Conservation (phyloP, 2,888 invertebrate species). For the Ochlodes sylvanus region DNA sequence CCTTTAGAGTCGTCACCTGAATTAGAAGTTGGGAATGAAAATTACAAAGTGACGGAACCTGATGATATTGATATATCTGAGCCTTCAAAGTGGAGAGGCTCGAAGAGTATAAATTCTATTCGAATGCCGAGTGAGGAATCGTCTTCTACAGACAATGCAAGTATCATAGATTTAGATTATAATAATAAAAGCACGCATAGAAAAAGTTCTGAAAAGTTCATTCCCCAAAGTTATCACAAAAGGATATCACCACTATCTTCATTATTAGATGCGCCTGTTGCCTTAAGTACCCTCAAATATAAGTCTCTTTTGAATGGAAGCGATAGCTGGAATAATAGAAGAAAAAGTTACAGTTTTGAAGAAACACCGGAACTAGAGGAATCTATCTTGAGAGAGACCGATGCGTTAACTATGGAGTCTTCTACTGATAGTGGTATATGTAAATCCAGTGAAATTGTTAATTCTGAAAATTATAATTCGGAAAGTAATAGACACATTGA, state of each 20-base stretch:
- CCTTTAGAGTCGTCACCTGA: constrained; percentile 69
- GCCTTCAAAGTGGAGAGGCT: constrained; percentile 88
- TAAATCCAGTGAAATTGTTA: constrained; percentile 88
- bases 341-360: constrained; percentile 91
- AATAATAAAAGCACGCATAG: constrained; percentile 59
- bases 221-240: constrained; percentile 50
- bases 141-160: constrained; percentile 76
- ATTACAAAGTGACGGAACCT: constrained; percentile 81
- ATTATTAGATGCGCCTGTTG: constrained; percentile 66
- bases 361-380: constrained; percentile 70
- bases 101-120: constrained; percentile 87
- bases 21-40: constrained; percentile 62
- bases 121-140: constrained; percentile 87
- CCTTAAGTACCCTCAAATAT: constrained; percentile 74
- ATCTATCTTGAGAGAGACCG: constrained; percentile 66
- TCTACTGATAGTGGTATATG: constrained; percentile 92
- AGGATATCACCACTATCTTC: constrained; percentile 60
- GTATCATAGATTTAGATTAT: constrained; percentile 74
- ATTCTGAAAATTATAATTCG: constrained; percentile 53
- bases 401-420: constrained; percentile 87
- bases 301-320: constrained; percentile 73
- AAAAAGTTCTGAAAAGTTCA: constrained; percentile 55
- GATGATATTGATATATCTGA: constrained; percentile 84
- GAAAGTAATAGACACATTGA: constrained; percentile 56
- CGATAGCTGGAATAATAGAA: constrained; percentile 88